Evolutionary conservation across 2,888 invertebrate species (phyloP), one percentile per base, ranked within the genome.

Genomic region (Tubulanus polymorphus): DNA sequence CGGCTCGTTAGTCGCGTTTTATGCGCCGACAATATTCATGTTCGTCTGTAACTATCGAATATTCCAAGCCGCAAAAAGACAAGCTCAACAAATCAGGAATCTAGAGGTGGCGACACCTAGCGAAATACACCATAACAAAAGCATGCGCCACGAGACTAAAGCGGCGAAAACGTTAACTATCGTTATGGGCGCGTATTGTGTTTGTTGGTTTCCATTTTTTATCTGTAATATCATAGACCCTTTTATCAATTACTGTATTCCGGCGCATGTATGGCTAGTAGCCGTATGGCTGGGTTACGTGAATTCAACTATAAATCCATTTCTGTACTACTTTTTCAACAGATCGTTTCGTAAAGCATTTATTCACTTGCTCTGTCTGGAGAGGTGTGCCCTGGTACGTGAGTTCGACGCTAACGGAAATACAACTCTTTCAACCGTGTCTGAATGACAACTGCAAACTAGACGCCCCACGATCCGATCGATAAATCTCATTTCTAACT

Each of bases 151-250:
- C 49, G 74, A 74, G 56, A 67, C 73, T 2, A 74, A 73, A 56
- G 74, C 74, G 2, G 73, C 73, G 10, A 73, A 73, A 52, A 74
- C 74, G 1, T 63, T 74, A 18, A 68, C 70, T 25, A 72, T 74
- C 49, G 73, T 74, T 53, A 73, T 74, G 73, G 73, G 73, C 10
- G 70, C 69, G 56, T 74, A 72, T 55, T 71, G 69, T 58, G 64
- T 71, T 20, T 74, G 74, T 51, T 74, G 74, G 74, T 72, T 70
- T 57, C 74, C 73, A 1, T 74, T 74, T 53, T 74, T 74, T 57
- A 68, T 72, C 29, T 57, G 73, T 32, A 74, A 74, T 55, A 63
- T 74, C 12, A 65, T 73, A 25, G 74, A 74, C 55, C 72, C 74
- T 1, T 57, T 74, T 20, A 66, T 74, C 26, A 68, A 69, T 6